Evolutionary conservation across 2,113 vertebrate genomes (phyloP), one percentile per base, ranked within the genome.

Genomic region (Neodon shergylaensis): DNA sequence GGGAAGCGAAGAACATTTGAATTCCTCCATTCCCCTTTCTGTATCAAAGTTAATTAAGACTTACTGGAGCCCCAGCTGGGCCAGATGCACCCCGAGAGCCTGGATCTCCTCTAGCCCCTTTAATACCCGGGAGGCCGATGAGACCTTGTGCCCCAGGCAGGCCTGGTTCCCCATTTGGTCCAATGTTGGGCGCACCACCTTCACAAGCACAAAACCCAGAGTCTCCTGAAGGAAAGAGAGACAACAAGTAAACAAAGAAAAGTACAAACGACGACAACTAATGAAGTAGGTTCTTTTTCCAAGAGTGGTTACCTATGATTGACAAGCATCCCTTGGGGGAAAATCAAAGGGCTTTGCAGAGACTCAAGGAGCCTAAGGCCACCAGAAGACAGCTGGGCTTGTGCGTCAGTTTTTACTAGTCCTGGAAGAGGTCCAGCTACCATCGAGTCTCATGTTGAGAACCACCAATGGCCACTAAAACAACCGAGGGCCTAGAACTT

Each of bases 131-230:
- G 82, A 94, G 95, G 16, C 99, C 99, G 26, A 95, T 95, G 90
- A 70, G 93, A 95, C 98, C 99, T 1, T 96, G 94, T 3, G 44
- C 96, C 61, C 99, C 99, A 66, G 97, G 96, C 0, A 8, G 13
- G 47, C 99, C 99, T 44, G 98, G 98, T 63, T 83, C 28, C 61
- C 99, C 99, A 24, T 91, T 97, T 70, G 79, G 85, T 72, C 96
- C 99, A 98, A 2, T 78, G 96, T 96, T 97, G 63, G 94, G 92
- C 58, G 96, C 88, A 76, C 98, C 99, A 93, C 99, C 99, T 1
- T 97, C 88, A 97, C 99, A 99, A 85, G 98, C 96, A 98, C 99
- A 99, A 96, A 99, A 98, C 8, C 99, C 99, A 12, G 96, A 90
- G 24, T 99, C 99, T 19, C 99, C 99, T 99, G 96, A 72, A 89